Conservation (phyloP, 2,888 invertebrate genomes). For the Habrosyne pyritoides region DNA sequence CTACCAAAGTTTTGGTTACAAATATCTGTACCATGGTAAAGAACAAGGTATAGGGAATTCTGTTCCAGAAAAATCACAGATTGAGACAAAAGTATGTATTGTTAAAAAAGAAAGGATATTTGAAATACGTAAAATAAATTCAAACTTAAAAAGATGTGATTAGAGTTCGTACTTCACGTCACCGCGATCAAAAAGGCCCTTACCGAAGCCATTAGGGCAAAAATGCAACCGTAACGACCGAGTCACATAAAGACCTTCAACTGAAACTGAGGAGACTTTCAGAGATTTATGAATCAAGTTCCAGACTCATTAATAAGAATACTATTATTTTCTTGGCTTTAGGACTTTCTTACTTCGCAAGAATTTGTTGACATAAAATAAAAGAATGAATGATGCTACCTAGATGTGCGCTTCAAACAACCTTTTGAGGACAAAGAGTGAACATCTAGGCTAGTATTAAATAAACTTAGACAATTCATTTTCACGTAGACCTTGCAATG, state of each 20-base stretch:
- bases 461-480: not conserved
- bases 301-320: constrained; percentile 2
- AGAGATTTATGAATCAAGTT: constrained; percentile 5
- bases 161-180: not conserved
- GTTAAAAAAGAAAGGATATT: too few relatives aligned
- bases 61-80: not conserved
- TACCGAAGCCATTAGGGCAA: not conserved
- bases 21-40: not conserved
- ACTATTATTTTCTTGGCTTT: not conserved
- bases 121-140: too few relatives aligned
- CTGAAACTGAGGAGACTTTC: not conserved
- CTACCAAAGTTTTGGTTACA: not conserved
- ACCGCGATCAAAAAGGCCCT: not conserved
- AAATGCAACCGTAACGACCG: not conserved
- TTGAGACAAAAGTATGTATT: too few relatives aligned
- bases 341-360: not conserved
- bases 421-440: not conserved
- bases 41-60: not conserved
- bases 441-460: not conserved
- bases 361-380: not conserved
- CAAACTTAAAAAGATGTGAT: too few relatives aligned
- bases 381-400: not conserved
- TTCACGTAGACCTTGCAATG: not conserved
- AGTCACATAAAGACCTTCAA: constrained; percentile 1
- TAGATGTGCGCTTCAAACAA: not conserved